A percentile compares a stretch with the other conserved stretches of the same genome.
Conservation (phyloP, 2,113 vertebrate genomes). For the Hydropotes inermis region DNA sequence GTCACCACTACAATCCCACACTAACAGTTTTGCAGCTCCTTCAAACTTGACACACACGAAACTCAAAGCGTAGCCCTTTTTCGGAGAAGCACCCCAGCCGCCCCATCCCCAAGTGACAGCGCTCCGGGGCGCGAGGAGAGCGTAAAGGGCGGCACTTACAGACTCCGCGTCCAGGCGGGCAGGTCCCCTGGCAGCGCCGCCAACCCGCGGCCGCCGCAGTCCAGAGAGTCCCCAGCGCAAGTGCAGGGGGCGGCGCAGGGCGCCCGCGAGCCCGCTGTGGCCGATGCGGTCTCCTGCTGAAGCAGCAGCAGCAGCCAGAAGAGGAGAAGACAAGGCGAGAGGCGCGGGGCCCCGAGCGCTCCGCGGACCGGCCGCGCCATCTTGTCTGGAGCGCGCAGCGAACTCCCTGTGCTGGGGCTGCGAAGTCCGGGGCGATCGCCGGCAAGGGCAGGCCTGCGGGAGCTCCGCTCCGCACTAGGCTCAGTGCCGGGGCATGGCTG, state of each 20-base stretch:
- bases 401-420: conserved; percentile 7
- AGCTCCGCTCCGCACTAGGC: conserved; percentile 8
- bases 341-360: conserved; percentile 78
- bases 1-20: background rate
- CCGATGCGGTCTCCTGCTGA: background rate
- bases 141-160: conserved; percentile 86
- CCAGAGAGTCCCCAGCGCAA: conserved; percentile 85
- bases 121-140: background rate
- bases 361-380: conserved; percentile 91
- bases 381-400: conserved; percentile 86
- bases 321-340: conserved; percentile 74
- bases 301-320: conserved; percentile 72
- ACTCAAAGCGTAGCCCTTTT: background rate
- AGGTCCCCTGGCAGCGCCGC: conserved; percentile 84
- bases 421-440: background rate
- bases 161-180: conserved; percentile 87
- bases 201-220: conserved; percentile 87
- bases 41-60: too few relatives aligned
- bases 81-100: background rate
- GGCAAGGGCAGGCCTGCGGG: background rate
- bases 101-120: conserved; percentile 13
- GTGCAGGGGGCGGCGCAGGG: conserved; percentile 87
- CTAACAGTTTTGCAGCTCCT: background rate
- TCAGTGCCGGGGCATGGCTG: conserved; percentile 35
- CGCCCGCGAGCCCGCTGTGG: conserved; percentile 33